Base-by-base conservation (phyloP, 2,797 vertebrate genomes). In the Sciaenops ocellatus region DNA sequence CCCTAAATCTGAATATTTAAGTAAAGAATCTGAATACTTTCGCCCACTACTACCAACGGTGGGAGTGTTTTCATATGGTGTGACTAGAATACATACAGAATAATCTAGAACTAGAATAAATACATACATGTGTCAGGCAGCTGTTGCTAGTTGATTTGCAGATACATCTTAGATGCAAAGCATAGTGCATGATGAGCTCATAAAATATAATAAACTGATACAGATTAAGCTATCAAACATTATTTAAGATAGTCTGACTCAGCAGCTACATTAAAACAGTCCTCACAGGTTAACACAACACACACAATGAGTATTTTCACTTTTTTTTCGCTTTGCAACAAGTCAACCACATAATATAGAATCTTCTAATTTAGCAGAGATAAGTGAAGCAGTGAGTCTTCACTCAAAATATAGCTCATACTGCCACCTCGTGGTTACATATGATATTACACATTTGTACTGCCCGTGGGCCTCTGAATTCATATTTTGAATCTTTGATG, bases 351-450 rank as follows among this genome's bases (percentile, higher is more conserved):
- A 22, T 24, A 0, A 22, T 24, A 0, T 0, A 10, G 15, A 13
- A 38, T n/a, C 1, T 15, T 34, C 8, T 44, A 3, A 12, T 20
- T 30, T 38, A 18, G 1, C 30, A 48, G 3, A 1, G 1, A 20
- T 4, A n/a, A 0, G 3, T 1, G 46, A 41, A 46, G n/a, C 24
- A 30, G 16, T 18, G 63, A 22, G 13, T 4, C 24, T 42, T n/a
- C 26, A 18, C 47, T 51, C 26, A 82, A 59, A 3, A 42, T 4
- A 0, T 5, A 47, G 20, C 15, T 15, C 59, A 38, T 48, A 75
- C 55, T 86, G 87, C 62, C 85, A 85, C 22, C 90, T 66, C 1
- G 74, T 93, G 93, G 85, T 68, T 7, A 7, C 0, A 28, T 0
- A 0, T 13, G 2, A n/a, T 70, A 71, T 78, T 80, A 41, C 65